Base-by-base conservation (phyloP, 2,113 vertebrate species). In the Lophochroa leadbeateri region DNA sequence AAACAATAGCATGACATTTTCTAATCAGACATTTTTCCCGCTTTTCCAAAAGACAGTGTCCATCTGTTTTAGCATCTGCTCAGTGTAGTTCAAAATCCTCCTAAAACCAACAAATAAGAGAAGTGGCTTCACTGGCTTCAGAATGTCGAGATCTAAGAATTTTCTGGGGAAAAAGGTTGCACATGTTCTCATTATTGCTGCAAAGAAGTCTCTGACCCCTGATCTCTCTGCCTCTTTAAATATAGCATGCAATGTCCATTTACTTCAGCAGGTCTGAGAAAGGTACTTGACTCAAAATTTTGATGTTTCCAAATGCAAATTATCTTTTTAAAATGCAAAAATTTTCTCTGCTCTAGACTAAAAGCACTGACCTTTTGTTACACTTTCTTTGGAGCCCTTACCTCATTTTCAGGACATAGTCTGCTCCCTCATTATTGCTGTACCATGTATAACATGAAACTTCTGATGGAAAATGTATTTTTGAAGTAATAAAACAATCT, bases 1-100 rank as follows among this genome's bases (percentile, higher is more conserved):
- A 97, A 96, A 95, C 80, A 97, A 92, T 96, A 97, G 82, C 87
- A 94, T 88, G 91, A 94, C 91, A 97, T 97, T 97, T 97, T 95
- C 95, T 97, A 96, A 98, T 95, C 96, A 92, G 95, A 97, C 96
- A 88, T 97, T 98, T 97, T 96, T 68, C 85, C 89, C 86, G 96
- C 47, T 94, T 89, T 89, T 93, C 78, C 60, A 75, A 91, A 97
- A 98, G 96, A 96, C 96, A 96, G 83, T 96, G 92, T 98, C 97
- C 98, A 97, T 98, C 97, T 98, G 97, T 96, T 97, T 92, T 64
- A 98, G 96, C 96, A 97, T 97, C 97, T 98, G 97, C 79, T 98
- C 95, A 88, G 13, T 92, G 96, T 94, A 95, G 88, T 96, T 97
- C 88, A 97, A 94, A 97, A 96, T 96, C 82, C 94, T 95, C 86